These are phyloP conservation scores for Drosophila prolongata DNA, from an alignment of 2,888 invertebrate species.

Conservation along the genomic window DNA sequence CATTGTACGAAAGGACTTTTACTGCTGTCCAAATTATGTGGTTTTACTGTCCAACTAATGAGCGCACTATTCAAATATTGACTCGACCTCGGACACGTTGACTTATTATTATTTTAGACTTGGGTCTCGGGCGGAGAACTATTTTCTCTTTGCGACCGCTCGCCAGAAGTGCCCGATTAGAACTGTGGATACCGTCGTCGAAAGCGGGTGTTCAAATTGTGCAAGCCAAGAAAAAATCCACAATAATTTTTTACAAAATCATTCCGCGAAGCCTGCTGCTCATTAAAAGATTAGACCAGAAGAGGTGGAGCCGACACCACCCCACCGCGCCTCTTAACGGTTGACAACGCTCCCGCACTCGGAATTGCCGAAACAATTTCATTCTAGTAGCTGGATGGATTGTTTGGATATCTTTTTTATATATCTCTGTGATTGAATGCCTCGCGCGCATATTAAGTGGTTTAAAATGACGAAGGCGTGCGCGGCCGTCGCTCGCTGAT, in stretches of 20 bases:
- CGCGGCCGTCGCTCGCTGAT: constrained; percentile 35
- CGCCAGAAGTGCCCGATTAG: constrained; percentile 37
- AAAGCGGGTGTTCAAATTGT: constrained; percentile 3
- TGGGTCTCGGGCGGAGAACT: not conserved
- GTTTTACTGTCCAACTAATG: constrained; percentile 43
- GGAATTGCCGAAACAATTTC: constrained; percentile 28
- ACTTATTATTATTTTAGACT: constrained; percentile 8
- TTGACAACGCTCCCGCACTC: constrained; percentile 35
- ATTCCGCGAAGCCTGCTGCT: constrained; percentile 30
- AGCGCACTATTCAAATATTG: constrained; percentile 61
- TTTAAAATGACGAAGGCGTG: constrained; percentile 38
- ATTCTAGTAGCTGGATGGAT: constrained; percentile 38
- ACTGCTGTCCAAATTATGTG: not conserved
- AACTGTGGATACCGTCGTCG: constrained; percentile 49
- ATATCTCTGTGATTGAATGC: constrained; percentile 19
- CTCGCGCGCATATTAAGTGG: constrained; percentile 47
- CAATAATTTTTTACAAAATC: constrained; percentile 40
- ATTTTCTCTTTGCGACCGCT: constrained; percentile 31
- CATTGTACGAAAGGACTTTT: constrained; percentile 35
- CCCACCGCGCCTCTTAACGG: constrained; percentile 31
- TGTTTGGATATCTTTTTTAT: constrained; percentile 27
- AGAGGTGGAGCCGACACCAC: constrained; percentile 12
- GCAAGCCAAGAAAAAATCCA: constrained; percentile 31
- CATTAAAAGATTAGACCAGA: constrained; percentile 29
- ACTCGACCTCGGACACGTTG: constrained; percentile 44